Percentiles rank a stretch among this genome's conserved stretches.
phyloP scores from a whole-genome alignment of 2,797 vertebrate species.

The Mormyrus proboscirostris region DNA sequence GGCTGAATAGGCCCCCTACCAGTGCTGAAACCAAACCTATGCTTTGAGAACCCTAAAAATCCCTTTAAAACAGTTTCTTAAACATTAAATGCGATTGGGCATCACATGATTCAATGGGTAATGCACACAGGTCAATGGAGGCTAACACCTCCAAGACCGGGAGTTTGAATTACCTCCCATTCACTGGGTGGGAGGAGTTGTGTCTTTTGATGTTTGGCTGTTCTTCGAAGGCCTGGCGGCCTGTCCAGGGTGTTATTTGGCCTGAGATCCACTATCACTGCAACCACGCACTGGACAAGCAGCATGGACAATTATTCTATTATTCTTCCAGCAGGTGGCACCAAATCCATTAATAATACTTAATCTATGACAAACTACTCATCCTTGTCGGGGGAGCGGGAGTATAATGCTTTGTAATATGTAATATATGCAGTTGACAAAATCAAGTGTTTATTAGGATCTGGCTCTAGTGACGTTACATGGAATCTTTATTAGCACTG shows the following conservation, averaged over 20 bases:
- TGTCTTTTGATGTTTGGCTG: neutral
- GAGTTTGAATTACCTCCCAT: neutral
- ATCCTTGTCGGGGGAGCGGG: neutral
- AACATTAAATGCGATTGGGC: neutral
- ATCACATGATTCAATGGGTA: neutral
- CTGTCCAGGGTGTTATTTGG: neutral
- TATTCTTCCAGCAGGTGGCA: neutral
- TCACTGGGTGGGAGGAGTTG: neutral
- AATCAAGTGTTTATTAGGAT: neutral
- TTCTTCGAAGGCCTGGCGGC: neutral
- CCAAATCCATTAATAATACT: neutral
- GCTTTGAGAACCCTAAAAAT: neutral
- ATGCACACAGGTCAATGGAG: neutral
- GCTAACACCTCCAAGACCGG: neutral
- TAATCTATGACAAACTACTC: neutral
- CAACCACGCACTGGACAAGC: neutral
- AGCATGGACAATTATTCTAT: neutral
- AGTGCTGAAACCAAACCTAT: too few relatives aligned
- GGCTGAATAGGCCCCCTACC: neutral
- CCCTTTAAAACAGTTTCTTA: neutral
- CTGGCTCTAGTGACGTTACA: neutral
- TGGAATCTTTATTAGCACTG: neutral
- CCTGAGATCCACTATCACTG: neutral
- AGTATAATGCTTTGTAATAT: neutral
- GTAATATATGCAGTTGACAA: neutral